Conservation (phyloP, 2,797 vertebrate genomes). For the Cryptoblepharus egeriae region DNA sequence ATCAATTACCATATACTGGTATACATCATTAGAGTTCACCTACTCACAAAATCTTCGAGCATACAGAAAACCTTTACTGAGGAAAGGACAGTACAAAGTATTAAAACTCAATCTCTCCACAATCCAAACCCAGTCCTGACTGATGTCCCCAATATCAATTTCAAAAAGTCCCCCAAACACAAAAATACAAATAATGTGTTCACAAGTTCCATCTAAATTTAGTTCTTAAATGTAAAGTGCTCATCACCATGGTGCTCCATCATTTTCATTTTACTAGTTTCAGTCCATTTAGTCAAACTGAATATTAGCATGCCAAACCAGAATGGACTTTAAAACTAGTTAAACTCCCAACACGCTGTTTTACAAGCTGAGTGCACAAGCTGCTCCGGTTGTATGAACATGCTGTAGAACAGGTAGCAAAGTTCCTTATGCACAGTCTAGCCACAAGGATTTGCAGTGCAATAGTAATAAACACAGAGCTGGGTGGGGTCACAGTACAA, state of each 20-base stretch:
- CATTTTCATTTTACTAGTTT: neutral
- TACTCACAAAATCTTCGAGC: too few species aligned
- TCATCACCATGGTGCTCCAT: slow-evolving; percentile 1
- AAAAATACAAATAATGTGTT: too few species aligned
- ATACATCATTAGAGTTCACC: too few species aligned
- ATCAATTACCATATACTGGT: too few species aligned
- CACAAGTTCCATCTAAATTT: too few species aligned
- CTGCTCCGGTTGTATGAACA: neutral
- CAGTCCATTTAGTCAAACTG: neutral
- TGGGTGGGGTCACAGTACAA: neutral
- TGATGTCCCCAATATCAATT: too few species aligned
- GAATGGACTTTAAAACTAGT: slow-evolving; percentile 2
- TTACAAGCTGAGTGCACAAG: neutral
- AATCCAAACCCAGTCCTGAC: too few species aligned
- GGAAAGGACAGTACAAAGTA: too few species aligned
- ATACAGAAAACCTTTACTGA: too few species aligned
- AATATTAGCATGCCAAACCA: neutral
- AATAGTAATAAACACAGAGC: neutral
- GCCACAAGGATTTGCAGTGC: neutral
- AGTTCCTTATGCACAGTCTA: neutral
- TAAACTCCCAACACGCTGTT: neutral
- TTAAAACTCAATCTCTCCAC: too few species aligned
- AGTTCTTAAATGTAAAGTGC: neutral
- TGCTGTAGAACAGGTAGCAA: slow-evolving; percentile 4
- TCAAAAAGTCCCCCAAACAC: too few species aligned